Evolutionary conservation across 2,888 invertebrate genomes (phyloP).

Genomic region (Malacosoma neustria): DNA sequence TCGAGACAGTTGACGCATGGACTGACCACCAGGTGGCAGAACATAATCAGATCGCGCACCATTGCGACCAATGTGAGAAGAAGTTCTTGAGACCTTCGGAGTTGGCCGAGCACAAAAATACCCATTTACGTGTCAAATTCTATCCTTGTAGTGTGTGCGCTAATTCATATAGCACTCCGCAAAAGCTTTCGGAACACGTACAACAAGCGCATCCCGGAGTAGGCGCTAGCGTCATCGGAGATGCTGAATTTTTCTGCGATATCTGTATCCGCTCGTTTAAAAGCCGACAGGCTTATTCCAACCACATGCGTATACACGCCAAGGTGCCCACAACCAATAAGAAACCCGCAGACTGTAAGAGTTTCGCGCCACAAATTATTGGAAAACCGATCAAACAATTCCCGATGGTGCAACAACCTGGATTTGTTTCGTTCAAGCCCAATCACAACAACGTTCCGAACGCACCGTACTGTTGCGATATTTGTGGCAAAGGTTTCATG

Average conservation of each 20-base stretch:
- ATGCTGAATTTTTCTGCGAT: conserved; percentile 68
- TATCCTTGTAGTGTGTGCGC: conserved; percentile 76
- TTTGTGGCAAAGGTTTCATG: conserved; percentile 77
- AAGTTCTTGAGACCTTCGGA: conserved; percentile 76
- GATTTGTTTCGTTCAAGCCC: conserved; percentile 48
- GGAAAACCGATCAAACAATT: conserved; percentile 58
- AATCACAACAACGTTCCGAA: conserved; percentile 57
- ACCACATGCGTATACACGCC: conserved; percentile 71
- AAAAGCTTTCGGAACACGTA: conserved; percentile 74
- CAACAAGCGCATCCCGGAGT: conserved; percentile 63
- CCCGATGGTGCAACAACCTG: conserved; percentile 46
- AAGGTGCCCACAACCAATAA: conserved; percentile 68
- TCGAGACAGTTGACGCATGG: conserved; percentile 72
- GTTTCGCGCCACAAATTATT: conserved; percentile 58
- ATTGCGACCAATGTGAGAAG: conserved; percentile 78
- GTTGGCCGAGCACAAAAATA: conserved; percentile 78
- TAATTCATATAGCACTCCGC: conserved; percentile 77
- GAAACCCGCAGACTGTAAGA: conserved; percentile 49
- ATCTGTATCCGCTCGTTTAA: conserved; percentile 76
- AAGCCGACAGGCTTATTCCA: conserved; percentile 70
- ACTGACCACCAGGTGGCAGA: conserved; percentile 73
- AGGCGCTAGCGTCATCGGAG: conserved; percentile 28
- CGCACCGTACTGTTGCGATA: conserved; percentile 75
- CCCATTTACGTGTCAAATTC: conserved; percentile 79
- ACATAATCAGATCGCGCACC: conserved; percentile 68